Evolutionary conservation across 2,797 vertebrate genomes (phyloP).

Genomic region (Gadopsis marmoratus): DNA sequence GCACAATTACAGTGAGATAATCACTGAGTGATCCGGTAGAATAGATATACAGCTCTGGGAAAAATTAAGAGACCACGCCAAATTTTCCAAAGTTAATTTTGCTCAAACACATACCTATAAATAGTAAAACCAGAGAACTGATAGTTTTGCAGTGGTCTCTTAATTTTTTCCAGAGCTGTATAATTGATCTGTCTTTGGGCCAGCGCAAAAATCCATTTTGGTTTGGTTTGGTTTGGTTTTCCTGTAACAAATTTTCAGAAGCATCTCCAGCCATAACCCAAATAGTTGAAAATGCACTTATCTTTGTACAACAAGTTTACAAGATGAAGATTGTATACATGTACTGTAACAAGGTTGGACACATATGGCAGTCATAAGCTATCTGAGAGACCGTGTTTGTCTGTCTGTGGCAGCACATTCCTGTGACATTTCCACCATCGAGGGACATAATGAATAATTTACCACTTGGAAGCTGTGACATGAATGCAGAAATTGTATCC

Average conservation of each 20-base stretch:
- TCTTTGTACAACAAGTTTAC: neutral
- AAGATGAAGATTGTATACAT: neutral
- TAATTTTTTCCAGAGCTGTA: too few relatives aligned
- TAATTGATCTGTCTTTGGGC: too few relatives aligned
- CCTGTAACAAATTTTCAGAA: neutral
- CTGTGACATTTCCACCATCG: constrained; percentile 78
- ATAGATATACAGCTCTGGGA: neutral
- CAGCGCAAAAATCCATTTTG: neutral
- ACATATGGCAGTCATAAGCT: constrained; percentile 24
- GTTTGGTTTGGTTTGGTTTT: too few relatives aligned
- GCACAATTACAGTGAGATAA: constrained; percentile 41
- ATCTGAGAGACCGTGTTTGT: constrained; percentile 59
- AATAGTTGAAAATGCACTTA: neutral
- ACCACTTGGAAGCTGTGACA: constrained; percentile 59
- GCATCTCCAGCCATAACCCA: neutral
- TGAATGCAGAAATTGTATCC: constrained; percentile 67
- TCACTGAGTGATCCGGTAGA: constrained; percentile 33
- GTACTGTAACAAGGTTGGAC: neutral
- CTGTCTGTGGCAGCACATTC: constrained; percentile 50
- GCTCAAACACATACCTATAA: too few relatives aligned
- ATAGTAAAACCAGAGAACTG: too few relatives aligned
- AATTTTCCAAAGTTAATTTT: too few relatives aligned
- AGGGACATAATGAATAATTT: constrained; percentile 79
- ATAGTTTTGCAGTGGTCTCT: too few relatives aligned
- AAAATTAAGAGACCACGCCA: too few relatives aligned